These are phyloP conservation scores for Sebastes oblongus DNA, from an alignment of 2,797 vertebrate species.

Conservation along the genomic window DNA sequence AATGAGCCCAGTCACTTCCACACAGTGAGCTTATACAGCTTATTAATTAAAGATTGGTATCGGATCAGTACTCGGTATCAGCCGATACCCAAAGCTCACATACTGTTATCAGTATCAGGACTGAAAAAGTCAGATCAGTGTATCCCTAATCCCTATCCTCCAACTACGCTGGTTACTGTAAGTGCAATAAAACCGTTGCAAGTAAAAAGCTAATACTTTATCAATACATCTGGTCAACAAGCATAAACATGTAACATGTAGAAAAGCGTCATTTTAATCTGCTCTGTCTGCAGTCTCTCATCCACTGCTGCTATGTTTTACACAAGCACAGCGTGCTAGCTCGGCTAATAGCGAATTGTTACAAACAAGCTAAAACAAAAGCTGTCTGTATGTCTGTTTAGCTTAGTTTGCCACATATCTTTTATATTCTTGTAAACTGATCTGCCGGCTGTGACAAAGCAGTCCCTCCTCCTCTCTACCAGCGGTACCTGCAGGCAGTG, in stretches of 20 bases:
- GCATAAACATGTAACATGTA: neutral
- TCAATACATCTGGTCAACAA: too few species aligned
- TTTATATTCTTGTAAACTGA: too few species aligned
- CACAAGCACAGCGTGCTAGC: neutral
- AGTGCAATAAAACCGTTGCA: neutral
- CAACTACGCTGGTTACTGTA: neutral
- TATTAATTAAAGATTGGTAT: too few species aligned
- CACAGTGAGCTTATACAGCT: too few species aligned
- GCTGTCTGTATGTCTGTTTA: too few species aligned
- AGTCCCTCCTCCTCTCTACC: neutral
- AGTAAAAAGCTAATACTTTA: neutral
- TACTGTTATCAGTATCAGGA: too few species aligned
- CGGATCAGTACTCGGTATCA: too few species aligned
- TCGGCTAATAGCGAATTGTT: neutral
- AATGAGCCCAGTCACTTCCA: too few species aligned
- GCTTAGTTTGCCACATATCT: too few species aligned
- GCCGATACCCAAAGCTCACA: too few species aligned
- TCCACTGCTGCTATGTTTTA: neutral
- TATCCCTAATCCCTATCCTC: too few species aligned
- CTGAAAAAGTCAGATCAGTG: too few species aligned
- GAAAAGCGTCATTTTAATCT: neutral
- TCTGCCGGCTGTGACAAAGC: neutral
- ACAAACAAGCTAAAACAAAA: neutral
- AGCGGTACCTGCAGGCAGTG: neutral
- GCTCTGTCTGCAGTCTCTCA: neutral